Conservation (phyloP, 2,113 vertebrate species). For the Amblyopsis rosae region DNA sequence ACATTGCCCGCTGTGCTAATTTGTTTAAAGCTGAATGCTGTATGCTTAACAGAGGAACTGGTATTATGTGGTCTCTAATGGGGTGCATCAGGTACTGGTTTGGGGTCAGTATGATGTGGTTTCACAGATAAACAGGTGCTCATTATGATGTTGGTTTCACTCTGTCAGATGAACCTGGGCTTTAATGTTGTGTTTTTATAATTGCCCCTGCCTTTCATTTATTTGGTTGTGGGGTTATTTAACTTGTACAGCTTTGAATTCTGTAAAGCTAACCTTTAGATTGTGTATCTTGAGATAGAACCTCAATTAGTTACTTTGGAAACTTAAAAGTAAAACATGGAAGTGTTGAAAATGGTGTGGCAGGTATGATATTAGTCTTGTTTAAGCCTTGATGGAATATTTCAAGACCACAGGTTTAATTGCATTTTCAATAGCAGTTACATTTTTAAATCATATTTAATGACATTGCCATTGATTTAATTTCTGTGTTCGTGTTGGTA, state of each 20-base stretch:
- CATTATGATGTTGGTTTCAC: too few species aligned
- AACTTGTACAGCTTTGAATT: constrained; percentile 5
- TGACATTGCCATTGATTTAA: constrained; percentile 27
- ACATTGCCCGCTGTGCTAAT: constrained; percentile 43
- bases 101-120: constrained; percentile 18
- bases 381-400: too few species aligned
- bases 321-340: too few species aligned
- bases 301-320: too few species aligned
- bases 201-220: too few species aligned
- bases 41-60: constrained; percentile 49
- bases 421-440: too few species aligned
- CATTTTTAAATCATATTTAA: neutral
- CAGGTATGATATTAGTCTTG: constrained; percentile 39
- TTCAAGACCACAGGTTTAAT: too few species aligned
- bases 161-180: too few species aligned
- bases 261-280: too few species aligned
- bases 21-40: constrained; percentile 42
- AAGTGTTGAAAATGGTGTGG: neutral
- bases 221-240: constrained; percentile 13
- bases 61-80: constrained; percentile 14
- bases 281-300: too few species aligned
- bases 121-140: constrained; percentile 38
- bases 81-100: constrained; percentile 42
- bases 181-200: too few species aligned
- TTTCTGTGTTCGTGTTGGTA: constrained; percentile 4